Evolutionary conservation across 2,888 invertebrate genomes (phyloP).

Genomic region (Epinotia brunnichana): DNA sequence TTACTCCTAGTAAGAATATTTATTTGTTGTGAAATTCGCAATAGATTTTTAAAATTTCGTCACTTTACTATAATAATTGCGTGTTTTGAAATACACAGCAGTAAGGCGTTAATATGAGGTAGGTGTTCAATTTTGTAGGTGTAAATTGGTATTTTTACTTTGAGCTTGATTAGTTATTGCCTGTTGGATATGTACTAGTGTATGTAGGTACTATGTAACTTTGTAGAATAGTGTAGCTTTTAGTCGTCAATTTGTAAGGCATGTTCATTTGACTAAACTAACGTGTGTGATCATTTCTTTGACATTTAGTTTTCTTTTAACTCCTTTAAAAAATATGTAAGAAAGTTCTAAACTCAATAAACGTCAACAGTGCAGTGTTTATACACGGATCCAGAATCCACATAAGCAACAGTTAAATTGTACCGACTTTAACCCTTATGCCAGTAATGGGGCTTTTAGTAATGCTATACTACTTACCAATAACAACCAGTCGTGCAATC

Average conservation of each 20-base stretch:
- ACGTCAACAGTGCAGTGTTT: background rate
- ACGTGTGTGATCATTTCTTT: too few species aligned
- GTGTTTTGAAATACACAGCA: background rate
- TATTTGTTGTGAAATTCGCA: background rate
- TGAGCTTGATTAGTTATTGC: too few species aligned
- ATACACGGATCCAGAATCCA: background rate
- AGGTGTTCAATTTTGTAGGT: background rate
- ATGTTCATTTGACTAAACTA: too few species aligned
- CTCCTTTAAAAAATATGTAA: too few species aligned
- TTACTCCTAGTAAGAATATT: background rate
- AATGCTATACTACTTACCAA: background rate
- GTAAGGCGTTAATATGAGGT: background rate
- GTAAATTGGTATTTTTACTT: background rate
- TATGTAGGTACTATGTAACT: too few species aligned
- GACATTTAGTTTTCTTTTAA: too few species aligned
- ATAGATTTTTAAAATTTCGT: background rate
- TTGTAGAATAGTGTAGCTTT: too few species aligned
- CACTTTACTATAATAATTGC: background rate
- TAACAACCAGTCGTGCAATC: background rate
- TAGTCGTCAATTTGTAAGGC: too few species aligned
- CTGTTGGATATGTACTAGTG: too few species aligned
- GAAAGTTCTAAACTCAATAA: too few species aligned
- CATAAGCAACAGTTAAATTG: background rate
- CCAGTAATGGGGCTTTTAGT: background rate
- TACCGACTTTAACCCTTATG: background rate